Percentiles rank a stretch among this genome's conserved stretches.
Conservation (phyloP, 2,888 invertebrate genomes). For the Athalia rosae region DNA sequence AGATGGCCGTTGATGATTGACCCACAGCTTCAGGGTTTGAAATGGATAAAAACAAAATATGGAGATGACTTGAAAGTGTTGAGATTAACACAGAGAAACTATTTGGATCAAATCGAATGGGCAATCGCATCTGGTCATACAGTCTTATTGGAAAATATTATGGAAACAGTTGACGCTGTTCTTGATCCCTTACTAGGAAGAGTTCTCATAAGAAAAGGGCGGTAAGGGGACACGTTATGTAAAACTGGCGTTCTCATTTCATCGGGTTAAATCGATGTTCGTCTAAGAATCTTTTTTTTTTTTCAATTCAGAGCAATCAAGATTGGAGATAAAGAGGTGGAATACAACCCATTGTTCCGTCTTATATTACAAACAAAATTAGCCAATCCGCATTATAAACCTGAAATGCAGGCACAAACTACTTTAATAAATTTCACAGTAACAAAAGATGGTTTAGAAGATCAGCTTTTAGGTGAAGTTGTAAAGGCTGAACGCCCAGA, state of each 20-base stretch:
- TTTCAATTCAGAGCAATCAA: slow-evolving; percentile 77
- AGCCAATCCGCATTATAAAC: slow-evolving; percentile 97
- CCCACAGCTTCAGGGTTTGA: slow-evolving; percentile 93
- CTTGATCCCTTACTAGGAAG: slow-evolving; percentile 92
- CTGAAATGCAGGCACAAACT: slow-evolving; percentile 97
- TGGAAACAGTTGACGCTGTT: slow-evolving; percentile 92
- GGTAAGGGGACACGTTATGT: slow-evolving; percentile 65
- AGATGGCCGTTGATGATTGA: slow-evolving; percentile 97
- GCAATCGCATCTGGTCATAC: slow-evolving; percentile 84
- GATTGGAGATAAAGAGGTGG: slow-evolving; percentile 95
- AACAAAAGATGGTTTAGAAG: slow-evolving; percentile 93
- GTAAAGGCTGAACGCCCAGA: slow-evolving; percentile 95
- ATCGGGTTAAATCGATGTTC: background rate
- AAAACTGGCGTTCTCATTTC: background rate
- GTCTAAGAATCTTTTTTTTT: background rate
- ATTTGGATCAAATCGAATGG: slow-evolving; percentile 88
- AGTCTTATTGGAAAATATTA: slow-evolving; percentile 92
- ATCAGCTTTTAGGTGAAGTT: slow-evolving; percentile 94
- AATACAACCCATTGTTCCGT: slow-evolving; percentile 88
- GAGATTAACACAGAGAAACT: slow-evolving; percentile 87
- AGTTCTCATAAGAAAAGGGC: slow-evolving; percentile 91
- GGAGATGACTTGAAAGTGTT: slow-evolving; percentile 83
- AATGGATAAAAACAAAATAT: slow-evolving; percentile 96
- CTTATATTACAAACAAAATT: slow-evolving; percentile 94
- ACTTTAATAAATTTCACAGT: slow-evolving; percentile 97